Evolutionary conservation across 2,797 vertebrate genomes (phyloP), one percentile per base, ranked within the genome.

Genomic region (Netta rufina): DNA sequence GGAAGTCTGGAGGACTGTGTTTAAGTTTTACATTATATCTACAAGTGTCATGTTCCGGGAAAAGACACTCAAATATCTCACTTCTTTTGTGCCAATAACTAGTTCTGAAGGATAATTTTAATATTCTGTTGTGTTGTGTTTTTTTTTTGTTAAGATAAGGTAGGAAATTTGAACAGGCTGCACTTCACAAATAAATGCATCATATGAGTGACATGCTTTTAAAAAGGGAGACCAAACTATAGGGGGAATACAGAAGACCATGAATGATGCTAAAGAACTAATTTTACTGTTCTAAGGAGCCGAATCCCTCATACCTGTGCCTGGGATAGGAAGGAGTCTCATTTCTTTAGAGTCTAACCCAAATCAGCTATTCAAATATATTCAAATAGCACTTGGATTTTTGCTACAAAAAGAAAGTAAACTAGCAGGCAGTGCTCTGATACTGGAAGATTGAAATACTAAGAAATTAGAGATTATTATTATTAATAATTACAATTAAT

Each of bases 311-410:
- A 17, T 57, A 14, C 11, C 25, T 82, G 22, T 51, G 32, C 15
- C 45, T 70, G 36, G 32, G 77, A 77, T 5, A 70, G 41, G 75
- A 72, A 62, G 21, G 56, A 92, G 20, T 8, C 56, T 85, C 47
- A 49, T 49, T 49, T 49, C 47, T 49, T 49, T 24, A 21, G 56
- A 92, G 18, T 9, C 56, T 85, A 25, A 20, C 83, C 20, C 47
- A 51, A 89, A 82, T 45, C 53, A 84, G 53, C 30, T 67, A 36
- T 67, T 95, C 87, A 89, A 93, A 77, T 74, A 70, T 67, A 36
- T 67, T 95, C 87, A 89, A 93, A 77, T 74, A 67, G 24, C 61
- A 89, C 67, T 64, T 80, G 72, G 47, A 76, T 71, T 85, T 95
- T 76, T 93, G 51, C 72, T 47, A 21, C 54, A 70, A 38, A 60